Percentiles rank a stretch among this genome's conserved stretches.
Evolutionary conservation across 2,888 invertebrate species (phyloP).

Genomic region (Philereme vetulata): DNA sequence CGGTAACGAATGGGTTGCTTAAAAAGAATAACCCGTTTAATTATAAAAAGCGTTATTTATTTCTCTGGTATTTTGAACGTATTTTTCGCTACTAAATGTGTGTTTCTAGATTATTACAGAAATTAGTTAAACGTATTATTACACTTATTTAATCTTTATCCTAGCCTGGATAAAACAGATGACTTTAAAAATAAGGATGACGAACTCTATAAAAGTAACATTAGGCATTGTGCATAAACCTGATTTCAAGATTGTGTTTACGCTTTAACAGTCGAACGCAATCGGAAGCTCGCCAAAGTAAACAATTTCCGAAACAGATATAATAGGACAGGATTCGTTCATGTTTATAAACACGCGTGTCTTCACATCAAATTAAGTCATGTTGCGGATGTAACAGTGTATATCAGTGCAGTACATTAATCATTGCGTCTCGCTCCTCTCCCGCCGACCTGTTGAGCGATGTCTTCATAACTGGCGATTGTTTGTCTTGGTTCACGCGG

Average conservation of each 20-base stretch:
- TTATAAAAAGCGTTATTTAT: too few relatives aligned
- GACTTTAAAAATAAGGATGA: too few relatives aligned
- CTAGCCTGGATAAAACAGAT: too few relatives aligned
- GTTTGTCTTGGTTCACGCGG: not conserved
- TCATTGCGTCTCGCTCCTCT: constrained; percentile 26
- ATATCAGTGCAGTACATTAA: constrained; percentile 28
- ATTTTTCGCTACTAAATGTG: too few relatives aligned
- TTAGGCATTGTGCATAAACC: too few relatives aligned
- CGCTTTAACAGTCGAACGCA: too few relatives aligned
- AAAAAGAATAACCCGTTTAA: not conserved
- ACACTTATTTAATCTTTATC: too few relatives aligned
- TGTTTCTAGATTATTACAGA: too few relatives aligned
- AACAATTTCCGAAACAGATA: not conserved
- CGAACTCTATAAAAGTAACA: too few relatives aligned
- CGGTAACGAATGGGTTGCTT: constrained; percentile 1
- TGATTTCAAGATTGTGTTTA: too few relatives aligned
- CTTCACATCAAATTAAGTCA: constrained; percentile 23
- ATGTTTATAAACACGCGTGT: constrained; percentile 27
- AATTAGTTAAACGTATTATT: too few relatives aligned
- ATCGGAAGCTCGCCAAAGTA: not conserved
- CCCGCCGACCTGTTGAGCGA: constrained; percentile 27
- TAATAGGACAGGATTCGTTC: constrained; percentile 12
- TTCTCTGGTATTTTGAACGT: too few relatives aligned
- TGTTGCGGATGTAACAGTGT: constrained; percentile 23
- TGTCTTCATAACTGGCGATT: constrained; percentile 19